Percentiles rank a stretch among this genome's conserved stretches.
phyloP scores from a whole-genome alignment of 2,888 invertebrate genomes.

The Acanthopleura granulata region DNA sequence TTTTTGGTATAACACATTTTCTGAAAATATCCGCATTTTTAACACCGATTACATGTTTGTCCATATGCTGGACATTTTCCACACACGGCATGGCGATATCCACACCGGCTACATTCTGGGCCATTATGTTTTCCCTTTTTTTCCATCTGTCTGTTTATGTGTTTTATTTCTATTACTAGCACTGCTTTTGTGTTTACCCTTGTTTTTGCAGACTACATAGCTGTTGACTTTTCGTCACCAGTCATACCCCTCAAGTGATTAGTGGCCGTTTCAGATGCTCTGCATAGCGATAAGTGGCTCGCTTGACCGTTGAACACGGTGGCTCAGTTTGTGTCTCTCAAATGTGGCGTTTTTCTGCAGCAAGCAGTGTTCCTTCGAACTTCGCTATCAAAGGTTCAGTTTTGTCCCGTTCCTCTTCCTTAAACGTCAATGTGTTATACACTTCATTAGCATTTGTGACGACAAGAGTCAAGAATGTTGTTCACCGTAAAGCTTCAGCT shows the following conservation, averaged over 20 bases:
- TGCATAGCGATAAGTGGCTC: neutral
- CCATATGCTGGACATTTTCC: neutral
- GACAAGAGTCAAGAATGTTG: too few relatives aligned
- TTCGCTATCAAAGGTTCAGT: too few relatives aligned
- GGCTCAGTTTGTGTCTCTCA: neutral
- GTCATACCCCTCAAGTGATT: neutral
- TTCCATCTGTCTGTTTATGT: neutral
- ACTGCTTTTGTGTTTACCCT: neutral
- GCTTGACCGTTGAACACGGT: neutral
- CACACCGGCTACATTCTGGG: neutral
- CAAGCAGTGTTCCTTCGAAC: neutral
- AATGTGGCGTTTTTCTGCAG: neutral
- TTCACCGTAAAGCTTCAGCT: too few relatives aligned
- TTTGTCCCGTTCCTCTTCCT: too few relatives aligned
- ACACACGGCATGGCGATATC: constrained; percentile 15
- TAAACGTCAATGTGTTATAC: too few relatives aligned
- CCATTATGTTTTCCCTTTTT: neutral
- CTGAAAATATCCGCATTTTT: neutral
- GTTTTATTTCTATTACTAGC: neutral
- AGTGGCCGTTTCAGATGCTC: constrained; percentile 8
- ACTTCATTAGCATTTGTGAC: too few relatives aligned
- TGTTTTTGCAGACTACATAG: neutral
- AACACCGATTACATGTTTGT: constrained; percentile 1
- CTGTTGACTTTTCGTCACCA: neutral
- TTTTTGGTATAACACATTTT: neutral